A percentile compares a stretch with the other conserved stretches of the same genome.
Conservation (phyloP, 2,888 invertebrate genomes). For the Pharmacophagus antenor region DNA sequence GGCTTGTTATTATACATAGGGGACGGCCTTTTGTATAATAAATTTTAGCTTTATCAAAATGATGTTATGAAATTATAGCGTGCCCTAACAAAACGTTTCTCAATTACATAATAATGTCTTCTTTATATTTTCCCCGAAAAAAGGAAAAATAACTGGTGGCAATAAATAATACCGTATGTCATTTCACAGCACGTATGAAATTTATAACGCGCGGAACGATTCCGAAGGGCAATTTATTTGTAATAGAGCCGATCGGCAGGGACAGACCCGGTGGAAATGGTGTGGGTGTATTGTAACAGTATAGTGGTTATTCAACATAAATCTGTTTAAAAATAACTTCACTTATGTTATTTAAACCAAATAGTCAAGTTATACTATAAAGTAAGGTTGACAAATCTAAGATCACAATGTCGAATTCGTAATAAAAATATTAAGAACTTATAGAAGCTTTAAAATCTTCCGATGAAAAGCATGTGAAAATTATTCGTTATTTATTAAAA, state of each 20-base stretch:
- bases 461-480: too few species aligned
- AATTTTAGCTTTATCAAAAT: conserved; percentile 2
- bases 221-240: conserved; percentile 78
- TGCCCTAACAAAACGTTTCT: conserved; percentile 65
- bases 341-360: too few species aligned
- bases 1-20: too few species aligned
- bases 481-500: too few species aligned
- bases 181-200: conserved; percentile 82
- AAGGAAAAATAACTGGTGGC: conserved; percentile 63
- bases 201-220: conserved; percentile 76
- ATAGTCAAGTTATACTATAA: too few species aligned
- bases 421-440: too few species aligned
- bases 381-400: too few species aligned
- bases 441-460: too few species aligned
- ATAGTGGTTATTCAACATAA: not conserved
- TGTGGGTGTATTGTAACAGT: conserved; percentile 29
- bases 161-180: conserved; percentile 81
- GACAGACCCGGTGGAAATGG: conserved; percentile 43
- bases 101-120: conserved; percentile 79
- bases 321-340: too few species aligned
- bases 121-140: conserved; percentile 70
- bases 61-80: conserved; percentile 43
- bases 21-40: not conserved
- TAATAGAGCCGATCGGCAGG: conserved; percentile 69
- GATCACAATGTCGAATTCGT: too few species aligned